These are phyloP conservation scores for Hippoglossus stenolepis DNA, from an alignment of 2,113 vertebrate genomes.

Conservation along the genomic window DNA sequence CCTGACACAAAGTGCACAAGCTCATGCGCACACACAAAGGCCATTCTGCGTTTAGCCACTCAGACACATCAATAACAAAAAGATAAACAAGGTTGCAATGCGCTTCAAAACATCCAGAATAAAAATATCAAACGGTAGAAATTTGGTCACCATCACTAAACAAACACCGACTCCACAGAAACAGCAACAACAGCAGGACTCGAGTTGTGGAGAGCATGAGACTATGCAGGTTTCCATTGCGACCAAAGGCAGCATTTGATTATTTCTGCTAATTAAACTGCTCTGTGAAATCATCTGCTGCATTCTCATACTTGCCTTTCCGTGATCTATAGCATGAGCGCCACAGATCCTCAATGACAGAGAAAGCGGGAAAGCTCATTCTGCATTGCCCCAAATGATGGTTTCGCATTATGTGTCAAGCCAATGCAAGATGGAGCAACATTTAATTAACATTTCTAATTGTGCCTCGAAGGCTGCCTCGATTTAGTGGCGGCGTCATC, in stretches of 20 bases:
- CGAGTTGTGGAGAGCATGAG: background rate
- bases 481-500: conserved; percentile 67
- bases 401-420: conserved; percentile 57
- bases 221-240: conserved; percentile 13
- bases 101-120: background rate
- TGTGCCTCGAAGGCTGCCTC: conserved; percentile 72
- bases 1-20: conserved; percentile 28
- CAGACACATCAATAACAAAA: background rate
- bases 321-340: conserved; percentile 21
- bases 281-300: conserved; percentile 38
- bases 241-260: conserved; percentile 16
- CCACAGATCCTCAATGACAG: conserved; percentile 12
- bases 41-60: background rate
- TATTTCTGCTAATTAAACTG: conserved; percentile 41
- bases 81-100: background rate
- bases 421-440: conserved; percentile 62
- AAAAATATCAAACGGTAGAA: conserved; percentile 6
- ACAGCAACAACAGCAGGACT: background rate
- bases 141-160: too few species aligned
- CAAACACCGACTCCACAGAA: background rate
- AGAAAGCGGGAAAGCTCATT: conserved; percentile 15
- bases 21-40: background rate
- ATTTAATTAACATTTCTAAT: conserved; percentile 79
- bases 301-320: conserved; percentile 20
- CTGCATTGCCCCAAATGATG: conserved; percentile 31